Evolutionary conservation across 2,888 invertebrate species (phyloP).

Genomic region (Beris chalybata): DNA sequence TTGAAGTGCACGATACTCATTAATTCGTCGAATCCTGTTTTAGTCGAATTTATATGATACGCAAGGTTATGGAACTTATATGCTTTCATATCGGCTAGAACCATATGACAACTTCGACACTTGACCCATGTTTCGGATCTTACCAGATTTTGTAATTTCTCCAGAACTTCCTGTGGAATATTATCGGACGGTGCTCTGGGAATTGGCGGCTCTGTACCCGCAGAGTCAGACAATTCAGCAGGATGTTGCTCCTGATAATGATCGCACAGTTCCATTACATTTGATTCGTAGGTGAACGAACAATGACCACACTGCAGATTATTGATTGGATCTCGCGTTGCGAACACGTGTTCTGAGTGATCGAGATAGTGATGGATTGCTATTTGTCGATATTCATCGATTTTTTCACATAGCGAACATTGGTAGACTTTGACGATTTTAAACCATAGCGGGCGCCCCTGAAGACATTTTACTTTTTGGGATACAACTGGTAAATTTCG

Average conservation of each 20-base stretch:
- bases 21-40: neutral
- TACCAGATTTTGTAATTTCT: neutral
- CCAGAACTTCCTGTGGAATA: conserved; percentile 41
- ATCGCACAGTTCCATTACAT: conserved; percentile 44
- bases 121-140: neutral
- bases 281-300: conserved; percentile 42
- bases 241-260: conserved; percentile 45
- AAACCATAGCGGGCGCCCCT: conserved; percentile 13
- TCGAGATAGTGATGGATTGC: conserved; percentile 37
- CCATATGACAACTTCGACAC: conserved; percentile 9
- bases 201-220: conserved; percentile 26
- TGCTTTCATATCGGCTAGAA: conserved; percentile 1
- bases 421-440: neutral
- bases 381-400: conserved; percentile 40
- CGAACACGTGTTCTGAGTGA: conserved; percentile 44
- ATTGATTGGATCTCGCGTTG: conserved; percentile 44
- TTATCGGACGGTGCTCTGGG: conserved; percentile 42
- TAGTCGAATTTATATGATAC: neutral
- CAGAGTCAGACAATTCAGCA: conserved; percentile 49
- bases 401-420: conserved; percentile 34
- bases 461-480: neutral
- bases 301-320: conserved; percentile 47
- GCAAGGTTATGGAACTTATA: neutral
- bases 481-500: neutral
- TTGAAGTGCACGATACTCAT: conserved; percentile 53